phyloP scores from a whole-genome alignment of 2,113 vertebrate species.

The Cyprinus carpio region DNA sequence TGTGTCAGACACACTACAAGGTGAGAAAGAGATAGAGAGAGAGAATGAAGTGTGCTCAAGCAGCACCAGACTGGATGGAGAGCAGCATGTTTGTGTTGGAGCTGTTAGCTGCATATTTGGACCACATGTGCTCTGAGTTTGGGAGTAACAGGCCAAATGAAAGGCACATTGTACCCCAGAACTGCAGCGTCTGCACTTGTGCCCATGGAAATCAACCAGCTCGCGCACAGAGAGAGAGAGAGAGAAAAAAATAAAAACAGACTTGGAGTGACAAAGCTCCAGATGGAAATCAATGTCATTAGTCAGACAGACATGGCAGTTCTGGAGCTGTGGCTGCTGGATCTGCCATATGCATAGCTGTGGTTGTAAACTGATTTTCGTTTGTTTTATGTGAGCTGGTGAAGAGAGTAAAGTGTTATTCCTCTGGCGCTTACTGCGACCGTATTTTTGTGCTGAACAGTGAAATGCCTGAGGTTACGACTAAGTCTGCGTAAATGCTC shows the following conservation, averaged over 20 bases:
- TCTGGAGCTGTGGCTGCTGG: conserved; percentile 38
- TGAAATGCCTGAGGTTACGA: conserved; percentile 29
- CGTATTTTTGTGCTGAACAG: conserved; percentile 15
- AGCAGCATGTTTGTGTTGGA: conserved; percentile 73
- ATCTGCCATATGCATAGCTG: conserved; percentile 29
- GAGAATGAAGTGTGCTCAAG: conserved; percentile 50
- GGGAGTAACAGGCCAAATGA: conserved; percentile 72
- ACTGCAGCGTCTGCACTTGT: conserved; percentile 74
- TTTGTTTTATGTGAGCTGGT: conserved; percentile 21
- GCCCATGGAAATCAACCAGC: conserved; percentile 70
- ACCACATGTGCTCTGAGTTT: conserved; percentile 76
- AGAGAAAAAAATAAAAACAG: not conserved
- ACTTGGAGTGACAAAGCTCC: conserved; percentile 49
- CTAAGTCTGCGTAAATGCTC: conserved; percentile 17
- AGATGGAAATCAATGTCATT: conserved; percentile 50
- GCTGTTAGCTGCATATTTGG: conserved; percentile 72
- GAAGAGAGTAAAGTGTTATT: conserved; percentile 35
- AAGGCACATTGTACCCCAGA: conserved; percentile 74
- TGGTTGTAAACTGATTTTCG: conserved; percentile 26
- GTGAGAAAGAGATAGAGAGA: conserved; percentile 28
- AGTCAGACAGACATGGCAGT: conserved; percentile 43
- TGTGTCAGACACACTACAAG: not conserved
- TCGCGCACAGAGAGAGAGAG: conserved; percentile 56
- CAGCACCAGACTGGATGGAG: conserved; percentile 63
- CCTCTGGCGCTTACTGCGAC: not conserved